Conservation (phyloP, 2,888 invertebrate genomes). For the Uropetala carovei region DNA sequence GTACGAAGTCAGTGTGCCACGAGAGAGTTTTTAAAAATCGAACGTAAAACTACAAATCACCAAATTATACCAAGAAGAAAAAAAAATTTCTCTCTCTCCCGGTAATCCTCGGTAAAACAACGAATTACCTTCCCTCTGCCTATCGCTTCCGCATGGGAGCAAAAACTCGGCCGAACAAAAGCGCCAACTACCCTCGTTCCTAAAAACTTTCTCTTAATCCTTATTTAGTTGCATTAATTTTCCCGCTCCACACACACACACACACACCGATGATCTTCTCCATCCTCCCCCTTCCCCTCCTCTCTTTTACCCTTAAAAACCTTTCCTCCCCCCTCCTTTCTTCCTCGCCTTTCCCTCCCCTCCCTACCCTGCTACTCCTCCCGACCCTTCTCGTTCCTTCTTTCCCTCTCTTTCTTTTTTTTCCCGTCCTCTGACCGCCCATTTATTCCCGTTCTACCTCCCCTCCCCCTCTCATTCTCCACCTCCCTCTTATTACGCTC, state of each 20-base stretch:
- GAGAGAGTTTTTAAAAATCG: too few species aligned
- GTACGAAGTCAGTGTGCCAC: too few species aligned
- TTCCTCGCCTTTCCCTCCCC: too few species aligned
- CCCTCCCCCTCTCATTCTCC: neutral
- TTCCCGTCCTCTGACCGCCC: neutral
- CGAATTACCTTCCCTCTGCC: too few species aligned
- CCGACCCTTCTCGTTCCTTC: neutral
- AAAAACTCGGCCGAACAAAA: too few species aligned
- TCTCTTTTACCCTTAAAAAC: neutral
- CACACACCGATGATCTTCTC: neutral
- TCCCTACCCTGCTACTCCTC: neutral
- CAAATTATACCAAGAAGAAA: too few species aligned
- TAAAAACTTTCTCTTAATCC: neutral
- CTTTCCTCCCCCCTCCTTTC: neutral
- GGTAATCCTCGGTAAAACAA: too few species aligned
- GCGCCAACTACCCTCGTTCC: too few species aligned
- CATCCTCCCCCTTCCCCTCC: neutral
- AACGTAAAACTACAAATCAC: too few species aligned
- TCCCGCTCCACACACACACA: neutral
- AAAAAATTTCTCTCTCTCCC: too few species aligned
- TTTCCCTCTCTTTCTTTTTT: conserved; percentile 55
- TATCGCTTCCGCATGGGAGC: too few species aligned
- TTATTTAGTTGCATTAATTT: neutral
- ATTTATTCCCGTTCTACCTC: neutral
- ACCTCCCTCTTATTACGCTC: conserved; percentile 17